Percentiles rank a stretch among this genome's conserved stretches.
Evolutionary conservation across 1,140 invertebrate genomes (phyloP).

Genomic region (Diploscapter pachys): DNA sequence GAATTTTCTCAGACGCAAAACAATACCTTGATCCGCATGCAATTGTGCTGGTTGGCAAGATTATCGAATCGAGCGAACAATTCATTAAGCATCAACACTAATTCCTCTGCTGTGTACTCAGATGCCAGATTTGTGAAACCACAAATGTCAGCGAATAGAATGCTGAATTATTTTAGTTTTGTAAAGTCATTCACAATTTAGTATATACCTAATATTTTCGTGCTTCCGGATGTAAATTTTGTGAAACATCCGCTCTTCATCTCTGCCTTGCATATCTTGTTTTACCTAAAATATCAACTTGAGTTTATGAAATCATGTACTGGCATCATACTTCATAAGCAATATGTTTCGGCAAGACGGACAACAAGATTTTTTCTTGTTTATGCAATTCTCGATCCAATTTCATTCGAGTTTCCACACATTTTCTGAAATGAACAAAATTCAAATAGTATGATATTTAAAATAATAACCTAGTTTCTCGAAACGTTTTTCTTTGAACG

Average conservation of each 20-base stretch:
- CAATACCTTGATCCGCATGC: conserved; percentile 78
- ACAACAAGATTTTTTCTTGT: conserved; percentile 82
- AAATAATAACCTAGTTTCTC: conserved; percentile 71
- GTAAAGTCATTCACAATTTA: not conserved
- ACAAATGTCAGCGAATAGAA: conserved; percentile 90
- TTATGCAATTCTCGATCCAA: conserved; percentile 93
- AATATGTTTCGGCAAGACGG: conserved; percentile 87
- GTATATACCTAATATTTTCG: conserved; percentile 79
- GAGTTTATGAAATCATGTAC: too few relatives aligned
- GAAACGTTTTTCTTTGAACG: conserved; percentile 80
- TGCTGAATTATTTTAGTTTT: conserved; percentile 66
- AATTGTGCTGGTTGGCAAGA: conserved; percentile 74
- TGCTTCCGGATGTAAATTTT: conserved; percentile 93
- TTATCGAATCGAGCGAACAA: conserved; percentile 89
- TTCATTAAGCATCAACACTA: conserved; percentile 79
- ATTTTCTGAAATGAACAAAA: conserved; percentile 62
- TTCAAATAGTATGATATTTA: too few relatives aligned
- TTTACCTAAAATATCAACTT: conserved; percentile 7
- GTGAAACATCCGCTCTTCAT: conserved; percentile 82
- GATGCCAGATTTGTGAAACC: conserved; percentile 89
- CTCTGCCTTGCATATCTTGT: conserved; percentile 67
- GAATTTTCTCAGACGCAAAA: too few relatives aligned
- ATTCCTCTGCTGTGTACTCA: conserved; percentile 88
- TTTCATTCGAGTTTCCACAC: conserved; percentile 82
- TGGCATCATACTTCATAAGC: conserved; percentile 70